Conservation (phyloP, 2,113 vertebrate genomes). For the Paradisaea rubra region DNA sequence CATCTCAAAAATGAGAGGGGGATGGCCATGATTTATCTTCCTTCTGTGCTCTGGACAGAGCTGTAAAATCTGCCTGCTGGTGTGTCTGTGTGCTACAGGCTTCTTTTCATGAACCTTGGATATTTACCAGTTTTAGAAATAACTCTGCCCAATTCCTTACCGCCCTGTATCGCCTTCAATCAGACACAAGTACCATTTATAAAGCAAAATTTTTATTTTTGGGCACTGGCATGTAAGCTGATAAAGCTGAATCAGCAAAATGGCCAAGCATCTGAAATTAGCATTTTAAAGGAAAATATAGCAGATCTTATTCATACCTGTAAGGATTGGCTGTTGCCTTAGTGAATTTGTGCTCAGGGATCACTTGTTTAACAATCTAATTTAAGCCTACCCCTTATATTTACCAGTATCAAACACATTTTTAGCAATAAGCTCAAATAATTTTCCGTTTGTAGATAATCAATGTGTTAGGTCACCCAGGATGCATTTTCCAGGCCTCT, state of each 20-base stretch:
- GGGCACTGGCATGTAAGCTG: not conserved
- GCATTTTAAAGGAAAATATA: not conserved
- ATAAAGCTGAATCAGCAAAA: conserved; percentile 12
- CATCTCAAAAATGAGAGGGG: conserved; percentile 76
- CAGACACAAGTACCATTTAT: not conserved
- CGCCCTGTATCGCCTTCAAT: not conserved
- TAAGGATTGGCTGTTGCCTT: not conserved
- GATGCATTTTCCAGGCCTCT: not conserved
- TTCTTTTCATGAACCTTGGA: not conserved
- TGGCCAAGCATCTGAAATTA: not conserved
- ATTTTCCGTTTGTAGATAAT: not conserved
- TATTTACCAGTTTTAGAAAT: conserved; percentile 28
- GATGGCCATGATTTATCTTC: conserved; percentile 75
- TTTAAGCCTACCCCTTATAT: not conserved
- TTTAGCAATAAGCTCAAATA: not conserved
- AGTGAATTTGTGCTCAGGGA: not conserved
- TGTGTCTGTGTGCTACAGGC: not conserved
- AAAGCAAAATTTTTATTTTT: conserved; percentile 13
- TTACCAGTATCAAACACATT: not conserved
- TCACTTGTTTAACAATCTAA: not conserved
- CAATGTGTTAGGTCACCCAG: not conserved
- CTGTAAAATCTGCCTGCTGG: conserved; percentile 67
- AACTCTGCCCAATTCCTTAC: not conserved
- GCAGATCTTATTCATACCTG: not conserved
- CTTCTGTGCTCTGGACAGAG: conserved; percentile 73